These are phyloP conservation scores for Drosophila anceps DNA, from an alignment of 2,888 invertebrate species.

Conservation along the genomic window DNA sequence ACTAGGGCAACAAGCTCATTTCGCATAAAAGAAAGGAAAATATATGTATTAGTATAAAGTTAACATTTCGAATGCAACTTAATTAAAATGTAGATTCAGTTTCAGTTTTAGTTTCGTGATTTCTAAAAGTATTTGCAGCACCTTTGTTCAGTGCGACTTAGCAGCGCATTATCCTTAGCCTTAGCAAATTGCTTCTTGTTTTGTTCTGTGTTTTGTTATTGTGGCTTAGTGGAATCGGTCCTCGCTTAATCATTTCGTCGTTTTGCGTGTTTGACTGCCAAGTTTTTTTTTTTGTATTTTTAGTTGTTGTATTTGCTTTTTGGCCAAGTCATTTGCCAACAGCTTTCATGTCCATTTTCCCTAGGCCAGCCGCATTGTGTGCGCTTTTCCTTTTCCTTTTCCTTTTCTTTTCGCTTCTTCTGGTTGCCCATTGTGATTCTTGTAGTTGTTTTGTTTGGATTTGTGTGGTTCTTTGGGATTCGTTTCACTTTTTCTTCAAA, in stretches of 20 bases:
- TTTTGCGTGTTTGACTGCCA: constrained; percentile 49
- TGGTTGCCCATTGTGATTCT: constrained; percentile 43
- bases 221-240: constrained; percentile 11
- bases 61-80: not conserved
- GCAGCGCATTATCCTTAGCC: constrained; percentile 20
- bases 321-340: constrained; percentile 52
- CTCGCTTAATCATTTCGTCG: constrained; percentile 44
- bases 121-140: constrained; percentile 25
- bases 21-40: not conserved
- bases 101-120: constrained; percentile 1
- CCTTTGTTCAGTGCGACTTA: constrained; percentile 23
- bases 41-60: not conserved
- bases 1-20: not conserved
- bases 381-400: constrained; percentile 12
- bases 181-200: constrained; percentile 11
- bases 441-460: constrained; percentile 26
- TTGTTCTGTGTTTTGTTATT: constrained; percentile 24
- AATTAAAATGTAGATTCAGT: constrained; percentile 23
- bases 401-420: constrained; percentile 1
- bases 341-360: constrained; percentile 41
- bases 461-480: constrained; percentile 33
- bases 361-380: constrained; percentile 40
- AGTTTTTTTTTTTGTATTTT: constrained; percentile 6
- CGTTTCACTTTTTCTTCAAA: constrained; percentile 29
- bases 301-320: constrained; percentile 41